phyloP scores from a whole-genome alignment of 1,140 invertebrate genomes.

The Agrilus planipennis region DNA sequence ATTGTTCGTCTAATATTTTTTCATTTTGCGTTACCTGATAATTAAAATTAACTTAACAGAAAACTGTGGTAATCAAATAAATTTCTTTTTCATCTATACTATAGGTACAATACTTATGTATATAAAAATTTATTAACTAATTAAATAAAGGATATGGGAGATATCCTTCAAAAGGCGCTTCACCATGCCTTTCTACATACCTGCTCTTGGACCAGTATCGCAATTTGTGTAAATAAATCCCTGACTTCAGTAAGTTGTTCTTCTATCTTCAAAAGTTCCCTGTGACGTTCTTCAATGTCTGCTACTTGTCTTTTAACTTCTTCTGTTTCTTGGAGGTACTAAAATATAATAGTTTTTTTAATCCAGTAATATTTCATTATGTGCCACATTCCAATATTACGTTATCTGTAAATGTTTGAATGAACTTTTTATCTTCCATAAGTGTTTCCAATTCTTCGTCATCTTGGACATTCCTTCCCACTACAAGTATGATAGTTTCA shows the following conservation, averaged over 20 bases:
- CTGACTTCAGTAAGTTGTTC: slow-evolving; percentile 65
- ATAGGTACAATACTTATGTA: not conserved
- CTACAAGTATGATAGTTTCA: not conserved
- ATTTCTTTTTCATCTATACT: not conserved
- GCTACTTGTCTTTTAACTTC: slow-evolving; percentile 67
- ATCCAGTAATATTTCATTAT: not conserved
- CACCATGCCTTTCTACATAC: too few relatives aligned
- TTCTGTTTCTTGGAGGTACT: slow-evolving; percentile 72
- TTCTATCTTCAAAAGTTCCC: slow-evolving; percentile 74
- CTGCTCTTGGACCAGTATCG: slow-evolving; percentile 62
- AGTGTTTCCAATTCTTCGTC: slow-evolving; percentile 20
- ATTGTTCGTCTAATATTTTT: not conserved
- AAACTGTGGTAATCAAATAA: too few relatives aligned
- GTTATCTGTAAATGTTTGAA: slow-evolving; percentile 28
- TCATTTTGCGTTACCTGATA: not conserved
- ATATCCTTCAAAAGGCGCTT: too few relatives aligned
- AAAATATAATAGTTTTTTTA: slow-evolving; percentile 24
- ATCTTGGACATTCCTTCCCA: slow-evolving; percentile 5
- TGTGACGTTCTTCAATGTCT: slow-evolving; percentile 72
- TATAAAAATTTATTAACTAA: not conserved
- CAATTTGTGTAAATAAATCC: slow-evolving; percentile 74
- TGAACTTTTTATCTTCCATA: slow-evolving; percentile 14
- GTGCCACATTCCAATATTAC: slow-evolving; percentile 12
- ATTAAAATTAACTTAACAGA: slow-evolving; percentile 3
- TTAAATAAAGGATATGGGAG: slow-evolving; percentile 5